Evolutionary conservation across 2,797 vertebrate genomes (phyloP), one percentile per base, ranked within the genome.

Genomic region (Hypotaenidia okinawae): DNA sequence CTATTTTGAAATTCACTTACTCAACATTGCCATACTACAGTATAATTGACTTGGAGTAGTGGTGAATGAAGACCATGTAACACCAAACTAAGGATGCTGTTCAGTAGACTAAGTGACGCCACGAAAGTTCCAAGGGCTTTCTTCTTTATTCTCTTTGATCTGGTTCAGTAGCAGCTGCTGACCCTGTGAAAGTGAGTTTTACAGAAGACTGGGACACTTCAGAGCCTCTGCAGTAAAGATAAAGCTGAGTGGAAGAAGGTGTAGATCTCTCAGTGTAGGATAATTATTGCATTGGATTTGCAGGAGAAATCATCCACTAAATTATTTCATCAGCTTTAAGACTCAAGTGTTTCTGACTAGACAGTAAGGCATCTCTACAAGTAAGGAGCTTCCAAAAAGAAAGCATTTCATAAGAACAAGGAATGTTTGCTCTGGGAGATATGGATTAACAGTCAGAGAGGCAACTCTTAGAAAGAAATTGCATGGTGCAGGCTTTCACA

Each of bases 1-100:
- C 24, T 83, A 23, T 87, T 94, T 94, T 84, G 41, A 93, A 69
- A 85, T 62, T 87, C 30, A 82, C 28, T 69, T 89, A 52, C 92
- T 84, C 61, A 45, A 27, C 13, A 28, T 67, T 84, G 11, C 41
- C 49, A 33, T 52, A 45, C 9, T 55, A 16, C 18, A 43, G 17
- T 79, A 11, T 59, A 70, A 86, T 49, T 67, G n/a, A 28, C 68
- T 68, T 51, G 39, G 19, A 83, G 23, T 30, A 66, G 30, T 33
- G 43, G 37, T 74, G 49, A 67, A 27, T 83, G 41, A 75, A 54
- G 61, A 74, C 28, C 33, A 47, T 28, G 7, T 13, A 51, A 61
- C 57, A 79, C 74, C 24, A 93, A 94, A 70, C n/a, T 33, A 47
- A 57, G 57, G 57, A 68, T 64, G 45, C 6, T 49, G 35, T 68